Percentiles rank a stretch among this genome's conserved stretches.
Evolutionary conservation across 2,113 vertebrate genomes (phyloP).

Genomic region (Nothoprocta perdicaria): DNA sequence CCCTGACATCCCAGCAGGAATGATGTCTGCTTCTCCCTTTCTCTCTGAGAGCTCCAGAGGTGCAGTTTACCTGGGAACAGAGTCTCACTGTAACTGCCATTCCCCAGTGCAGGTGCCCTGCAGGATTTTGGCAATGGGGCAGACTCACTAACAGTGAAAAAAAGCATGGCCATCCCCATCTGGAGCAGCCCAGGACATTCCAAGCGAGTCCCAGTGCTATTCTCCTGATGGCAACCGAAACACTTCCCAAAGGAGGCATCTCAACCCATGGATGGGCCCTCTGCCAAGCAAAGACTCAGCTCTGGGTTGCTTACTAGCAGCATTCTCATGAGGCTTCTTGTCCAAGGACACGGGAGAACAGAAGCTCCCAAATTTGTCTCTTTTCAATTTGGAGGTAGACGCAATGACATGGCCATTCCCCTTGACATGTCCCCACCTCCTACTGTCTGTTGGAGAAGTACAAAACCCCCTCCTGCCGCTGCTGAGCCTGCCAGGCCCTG

Average conservation of each 20-base stretch:
- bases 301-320: not conserved
- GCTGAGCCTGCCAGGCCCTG: not conserved
- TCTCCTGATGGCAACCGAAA: not conserved
- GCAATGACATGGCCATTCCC: not conserved
- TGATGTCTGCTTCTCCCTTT: fast-evolving
- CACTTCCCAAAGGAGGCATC: not conserved
- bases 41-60: not conserved
- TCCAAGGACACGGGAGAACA: not conserved
- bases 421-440: not conserved
- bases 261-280: not conserved
- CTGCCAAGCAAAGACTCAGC: not conserved
- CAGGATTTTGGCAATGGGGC: not conserved
- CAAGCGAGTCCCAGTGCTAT: not conserved
- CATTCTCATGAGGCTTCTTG: not conserved
- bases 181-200: not conserved
- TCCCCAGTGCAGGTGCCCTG: not conserved
- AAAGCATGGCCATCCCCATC: not conserved
- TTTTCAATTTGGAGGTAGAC: not conserved
- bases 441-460: not conserved
- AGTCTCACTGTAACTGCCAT: not conserved
- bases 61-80: not conserved
- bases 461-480: fast-evolving
- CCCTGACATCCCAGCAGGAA: not conserved
- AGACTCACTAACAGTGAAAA: not conserved
- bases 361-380: not conserved